phyloP scores from a whole-genome alignment of 2,113 vertebrate species.

The Accipiter virgatus region DNA sequence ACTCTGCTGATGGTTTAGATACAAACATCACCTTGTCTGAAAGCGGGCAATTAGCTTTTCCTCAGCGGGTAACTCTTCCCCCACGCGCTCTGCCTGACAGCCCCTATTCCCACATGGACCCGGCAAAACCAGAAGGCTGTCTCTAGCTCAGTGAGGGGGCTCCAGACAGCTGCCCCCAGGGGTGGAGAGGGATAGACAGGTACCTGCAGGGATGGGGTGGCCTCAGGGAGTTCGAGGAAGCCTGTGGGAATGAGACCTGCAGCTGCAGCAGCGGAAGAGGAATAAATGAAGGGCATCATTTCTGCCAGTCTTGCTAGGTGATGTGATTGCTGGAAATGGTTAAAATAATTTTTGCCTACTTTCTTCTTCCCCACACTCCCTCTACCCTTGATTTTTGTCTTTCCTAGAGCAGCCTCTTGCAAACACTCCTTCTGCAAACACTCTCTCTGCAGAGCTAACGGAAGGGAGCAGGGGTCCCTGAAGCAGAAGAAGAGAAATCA shows the following conservation, averaged over 20 bases:
- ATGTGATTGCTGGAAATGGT: background rate
- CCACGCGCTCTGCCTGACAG: background rate
- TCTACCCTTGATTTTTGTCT: background rate
- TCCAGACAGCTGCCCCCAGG: background rate
- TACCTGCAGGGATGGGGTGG: background rate
- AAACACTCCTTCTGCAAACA: background rate
- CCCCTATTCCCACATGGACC: background rate
- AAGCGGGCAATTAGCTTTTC: constrained; percentile 5
- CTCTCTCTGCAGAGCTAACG: background rate
- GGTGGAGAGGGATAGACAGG: background rate
- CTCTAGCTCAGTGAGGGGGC: background rate
- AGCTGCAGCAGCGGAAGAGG: background rate
- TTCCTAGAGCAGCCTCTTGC: background rate
- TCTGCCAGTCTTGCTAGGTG: background rate
- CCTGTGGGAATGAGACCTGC: background rate
- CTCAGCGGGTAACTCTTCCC: background rate
- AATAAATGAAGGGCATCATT: background rate
- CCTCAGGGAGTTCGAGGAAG: background rate
- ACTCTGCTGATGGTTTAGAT: background rate
- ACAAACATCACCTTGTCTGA: background rate
- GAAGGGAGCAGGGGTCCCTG: constrained; percentile 1
- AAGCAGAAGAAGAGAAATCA: constrained; percentile 52
- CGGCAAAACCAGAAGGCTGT: background rate
- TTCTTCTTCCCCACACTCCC: background rate
- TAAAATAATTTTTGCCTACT: background rate